Percentiles rank a stretch among this genome's conserved stretches.
Evolutionary conservation across 2,888 invertebrate species (phyloP).

Genomic region (Eupithecia subumbrata): DNA sequence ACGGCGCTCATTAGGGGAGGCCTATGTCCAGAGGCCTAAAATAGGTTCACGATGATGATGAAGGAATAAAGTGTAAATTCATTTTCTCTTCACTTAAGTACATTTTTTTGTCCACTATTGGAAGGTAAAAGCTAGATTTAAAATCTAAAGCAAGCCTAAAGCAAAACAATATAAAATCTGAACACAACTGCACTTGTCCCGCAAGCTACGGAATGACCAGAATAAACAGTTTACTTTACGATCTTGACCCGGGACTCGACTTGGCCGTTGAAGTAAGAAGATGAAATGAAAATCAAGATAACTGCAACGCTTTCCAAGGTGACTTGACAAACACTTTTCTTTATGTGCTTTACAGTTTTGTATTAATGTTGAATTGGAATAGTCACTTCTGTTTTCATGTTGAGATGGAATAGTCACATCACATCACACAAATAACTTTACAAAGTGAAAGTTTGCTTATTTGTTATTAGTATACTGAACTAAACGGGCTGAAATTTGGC

Average conservation of each 20-base stretch:
- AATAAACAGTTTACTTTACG: constrained; percentile 2
- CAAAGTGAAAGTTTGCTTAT: background rate
- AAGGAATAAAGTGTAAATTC: background rate
- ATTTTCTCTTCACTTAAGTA: background rate
- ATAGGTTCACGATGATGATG: no score
- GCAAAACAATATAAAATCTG: background rate
- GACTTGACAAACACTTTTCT: constrained; percentile 1
- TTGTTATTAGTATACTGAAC: no score
- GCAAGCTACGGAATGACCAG: constrained; percentile 4
- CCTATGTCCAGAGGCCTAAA: no score
- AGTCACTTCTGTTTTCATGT: background rate
- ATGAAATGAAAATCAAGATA: constrained; percentile 7
- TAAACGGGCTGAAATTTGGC: no score
- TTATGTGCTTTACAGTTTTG: background rate
- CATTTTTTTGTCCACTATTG: background rate
- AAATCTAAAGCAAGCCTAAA: no score
- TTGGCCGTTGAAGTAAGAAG: constrained; percentile 1
- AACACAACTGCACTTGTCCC: background rate
- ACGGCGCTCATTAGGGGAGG: no score
- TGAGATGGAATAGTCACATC: no score
- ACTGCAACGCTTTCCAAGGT: constrained; percentile 11
- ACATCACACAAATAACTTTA: no score
- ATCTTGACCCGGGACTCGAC: background rate
- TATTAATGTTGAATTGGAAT: background rate
- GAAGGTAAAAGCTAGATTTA: background rate